Evolutionary conservation across 1,140 invertebrate species (phyloP).

Genomic region (Pissodes strobi): DNA sequence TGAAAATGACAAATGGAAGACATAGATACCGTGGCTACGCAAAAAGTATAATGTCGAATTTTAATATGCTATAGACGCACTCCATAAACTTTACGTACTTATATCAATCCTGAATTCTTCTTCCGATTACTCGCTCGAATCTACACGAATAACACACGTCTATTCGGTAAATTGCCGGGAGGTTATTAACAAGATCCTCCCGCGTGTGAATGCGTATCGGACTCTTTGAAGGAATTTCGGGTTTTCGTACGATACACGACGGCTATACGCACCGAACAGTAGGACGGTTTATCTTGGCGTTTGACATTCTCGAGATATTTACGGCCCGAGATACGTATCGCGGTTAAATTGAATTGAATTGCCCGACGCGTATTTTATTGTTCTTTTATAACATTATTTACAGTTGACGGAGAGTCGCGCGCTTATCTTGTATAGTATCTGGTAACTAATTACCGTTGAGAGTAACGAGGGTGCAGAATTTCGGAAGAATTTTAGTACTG

Average conservation of each 20-base stretch:
- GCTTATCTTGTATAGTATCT: constrained; percentile 13
- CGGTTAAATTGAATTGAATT: constrained; percentile 39
- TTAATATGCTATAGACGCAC: too few relatives aligned
- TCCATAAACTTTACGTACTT: too few relatives aligned
- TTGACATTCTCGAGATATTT: constrained; percentile 38
- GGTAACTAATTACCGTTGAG: constrained; percentile 3
- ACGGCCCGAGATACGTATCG: constrained; percentile 32
- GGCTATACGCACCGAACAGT: constrained; percentile 22
- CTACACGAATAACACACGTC: too few relatives aligned
- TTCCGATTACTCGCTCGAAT: too few relatives aligned
- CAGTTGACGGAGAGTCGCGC: constrained; percentile 2
- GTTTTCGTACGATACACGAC: constrained; percentile 20
- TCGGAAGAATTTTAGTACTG: too few relatives aligned
- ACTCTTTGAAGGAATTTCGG: constrained; percentile 28
- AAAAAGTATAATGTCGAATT: too few relatives aligned
- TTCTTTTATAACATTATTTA: constrained; percentile 36
- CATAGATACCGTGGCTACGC: too few relatives aligned
- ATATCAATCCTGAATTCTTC: too few relatives aligned
- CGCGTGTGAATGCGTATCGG: neutral
- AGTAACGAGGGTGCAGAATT: too few relatives aligned
- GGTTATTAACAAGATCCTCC: constrained; percentile 8
- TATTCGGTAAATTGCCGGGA: constrained; percentile 23
- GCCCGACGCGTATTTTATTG: constrained; percentile 33
- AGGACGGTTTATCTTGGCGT: constrained; percentile 34
- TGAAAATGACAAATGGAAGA: too few relatives aligned